Conservation (phyloP, 1,140 invertebrate genomes). For the Nautilus pompilius region DNA sequence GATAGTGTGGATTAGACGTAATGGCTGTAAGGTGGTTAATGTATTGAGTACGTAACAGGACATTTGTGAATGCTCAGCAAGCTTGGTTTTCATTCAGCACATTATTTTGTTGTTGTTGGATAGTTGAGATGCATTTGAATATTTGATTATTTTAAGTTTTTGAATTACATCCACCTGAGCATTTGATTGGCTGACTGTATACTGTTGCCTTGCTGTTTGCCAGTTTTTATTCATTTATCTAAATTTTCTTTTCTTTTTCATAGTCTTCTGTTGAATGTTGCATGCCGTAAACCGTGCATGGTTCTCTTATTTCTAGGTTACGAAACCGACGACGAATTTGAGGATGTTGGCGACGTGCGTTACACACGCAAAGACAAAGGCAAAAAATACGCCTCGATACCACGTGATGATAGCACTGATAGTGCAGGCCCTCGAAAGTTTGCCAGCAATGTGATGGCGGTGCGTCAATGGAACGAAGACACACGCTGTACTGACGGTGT, state of each 20-base stretch:
- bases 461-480: background rate
- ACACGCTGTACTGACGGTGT: background rate
- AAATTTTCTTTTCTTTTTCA: background rate
- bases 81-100: too few relatives aligned
- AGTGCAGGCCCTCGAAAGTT: background rate
- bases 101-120: too few relatives aligned
- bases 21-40: too few relatives aligned
- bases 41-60: too few relatives aligned
- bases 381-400: constrained; percentile 48
- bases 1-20: too few relatives aligned
- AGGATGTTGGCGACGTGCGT: constrained; percentile 37
- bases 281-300: constrained; percentile 30
- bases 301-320: constrained; percentile 50
- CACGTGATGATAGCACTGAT: constrained; percentile 34
- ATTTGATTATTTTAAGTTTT: too few relatives aligned
- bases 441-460: background rate
- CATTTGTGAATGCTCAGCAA: too few relatives aligned
- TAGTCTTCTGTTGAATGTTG: background rate
- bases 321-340: constrained; percentile 51
- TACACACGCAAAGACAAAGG: constrained; percentile 43
- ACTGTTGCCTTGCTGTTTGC: background rate
- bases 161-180: too few relatives aligned
- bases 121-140: too few relatives aligned
- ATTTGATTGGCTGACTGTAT: too few relatives aligned
- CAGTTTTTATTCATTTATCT: background rate